These are phyloP conservation scores for Nymphalis polychloros DNA, from an alignment of 2,888 invertebrate genomes.

Conservation along the genomic window DNA sequence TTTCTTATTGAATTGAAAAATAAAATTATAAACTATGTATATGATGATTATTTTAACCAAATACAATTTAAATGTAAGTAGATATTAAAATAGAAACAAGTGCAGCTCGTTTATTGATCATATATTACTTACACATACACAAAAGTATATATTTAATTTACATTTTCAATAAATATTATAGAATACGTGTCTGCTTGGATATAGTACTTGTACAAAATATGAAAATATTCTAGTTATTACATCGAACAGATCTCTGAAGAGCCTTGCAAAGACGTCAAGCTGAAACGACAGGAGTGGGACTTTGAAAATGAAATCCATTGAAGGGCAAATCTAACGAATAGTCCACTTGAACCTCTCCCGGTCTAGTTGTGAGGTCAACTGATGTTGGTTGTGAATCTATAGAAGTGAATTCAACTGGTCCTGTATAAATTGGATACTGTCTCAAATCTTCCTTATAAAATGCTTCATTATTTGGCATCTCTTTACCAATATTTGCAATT, in stretches of 20 bases:
- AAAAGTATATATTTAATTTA: neutral
- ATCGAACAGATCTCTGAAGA: slow-evolving; percentile 60
- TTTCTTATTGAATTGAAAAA: no score
- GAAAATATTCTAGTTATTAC: slow-evolving; percentile 59
- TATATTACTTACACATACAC: neutral
- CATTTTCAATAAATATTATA: slow-evolving; percentile 53
- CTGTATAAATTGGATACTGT: slow-evolving; percentile 32
- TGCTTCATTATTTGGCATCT: slow-evolving; percentile 4
- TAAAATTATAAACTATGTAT: no score
- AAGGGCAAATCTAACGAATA: slow-evolving; percentile 74
- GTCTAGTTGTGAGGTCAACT: slow-evolving; percentile 65
- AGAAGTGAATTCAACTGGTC: slow-evolving; percentile 52
- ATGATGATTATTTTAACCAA: no score
- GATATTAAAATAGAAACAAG: neutral
- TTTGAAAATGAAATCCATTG: slow-evolving; percentile 77
- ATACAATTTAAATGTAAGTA: neutral
- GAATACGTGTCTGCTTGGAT: slow-evolving; percentile 61
- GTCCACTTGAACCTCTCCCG: slow-evolving; percentile 75
- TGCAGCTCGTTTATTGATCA: neutral
- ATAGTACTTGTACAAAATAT: slow-evolving; percentile 64
- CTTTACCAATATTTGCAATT: slow-evolving; percentile 1
- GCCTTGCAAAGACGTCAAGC: slow-evolving; percentile 65
- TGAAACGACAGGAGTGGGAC: slow-evolving; percentile 77
- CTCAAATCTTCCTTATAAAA: slow-evolving; percentile 32
- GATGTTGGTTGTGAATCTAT: slow-evolving; percentile 60